Percentiles rank a stretch among this genome's conserved stretches.
Conservation (phyloP, 2,797 vertebrate genomes). For the Peromyscus nudipes region DNA sequence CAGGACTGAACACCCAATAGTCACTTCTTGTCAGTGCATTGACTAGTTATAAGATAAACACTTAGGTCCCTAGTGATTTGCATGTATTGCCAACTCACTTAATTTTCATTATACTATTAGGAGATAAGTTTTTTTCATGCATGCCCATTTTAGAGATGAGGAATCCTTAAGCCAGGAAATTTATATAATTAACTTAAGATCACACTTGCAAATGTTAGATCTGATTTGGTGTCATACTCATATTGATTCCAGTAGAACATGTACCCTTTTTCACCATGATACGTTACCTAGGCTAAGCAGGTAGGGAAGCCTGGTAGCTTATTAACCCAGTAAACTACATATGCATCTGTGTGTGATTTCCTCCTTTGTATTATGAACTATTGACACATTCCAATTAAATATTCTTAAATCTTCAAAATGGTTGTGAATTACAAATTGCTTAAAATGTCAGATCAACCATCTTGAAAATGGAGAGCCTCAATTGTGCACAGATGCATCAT, state of each 20-base stretch:
- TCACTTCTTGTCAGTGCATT: not conserved
- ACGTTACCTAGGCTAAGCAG: not conserved
- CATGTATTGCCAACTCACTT: not conserved
- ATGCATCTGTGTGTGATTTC: not conserved
- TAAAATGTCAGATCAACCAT: conserved; percentile 27
- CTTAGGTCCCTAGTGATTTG: not conserved
- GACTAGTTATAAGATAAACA: not conserved
- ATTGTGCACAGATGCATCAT: not conserved
- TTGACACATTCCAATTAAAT: conserved; percentile 38
- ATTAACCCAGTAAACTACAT: not conserved
- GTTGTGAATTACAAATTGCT: conserved; percentile 26
- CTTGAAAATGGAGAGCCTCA: conserved; percentile 22
- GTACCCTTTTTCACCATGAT: not conserved
- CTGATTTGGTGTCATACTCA: not conserved
- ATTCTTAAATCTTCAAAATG: conserved; percentile 23
- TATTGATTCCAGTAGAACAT: not conserved
- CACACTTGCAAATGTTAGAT: not conserved
- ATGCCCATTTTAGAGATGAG: not conserved
- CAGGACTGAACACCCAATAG: not conserved
- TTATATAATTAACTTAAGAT: not conserved
- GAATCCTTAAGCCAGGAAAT: not conserved
- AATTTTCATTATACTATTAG: not conserved
- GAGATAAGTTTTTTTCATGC: not conserved
- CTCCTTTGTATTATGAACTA: conserved; percentile 48
- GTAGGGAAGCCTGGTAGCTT: not conserved